phyloP scores from a whole-genome alignment of 2,888 invertebrate species.

The Lissocephala sabroskyi region DNA sequence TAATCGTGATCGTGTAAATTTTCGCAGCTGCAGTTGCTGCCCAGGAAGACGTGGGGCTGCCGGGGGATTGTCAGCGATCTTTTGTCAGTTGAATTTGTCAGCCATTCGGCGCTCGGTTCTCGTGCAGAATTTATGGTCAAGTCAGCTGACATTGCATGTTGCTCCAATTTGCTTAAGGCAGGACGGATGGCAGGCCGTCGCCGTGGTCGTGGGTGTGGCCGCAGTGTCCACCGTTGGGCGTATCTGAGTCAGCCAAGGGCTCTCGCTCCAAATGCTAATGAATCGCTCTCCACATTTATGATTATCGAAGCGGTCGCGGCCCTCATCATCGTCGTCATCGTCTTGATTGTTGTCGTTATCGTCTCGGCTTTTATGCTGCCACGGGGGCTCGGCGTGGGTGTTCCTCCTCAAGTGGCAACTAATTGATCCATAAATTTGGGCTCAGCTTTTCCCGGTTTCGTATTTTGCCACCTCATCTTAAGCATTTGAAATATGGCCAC shows the following conservation, averaged over 20 bases:
- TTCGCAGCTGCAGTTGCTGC: constrained; percentile 26
- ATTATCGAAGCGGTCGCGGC: constrained; percentile 24
- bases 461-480: constrained; percentile 35
- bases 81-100: too few species aligned
- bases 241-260: constrained; percentile 14
- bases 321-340: constrained; percentile 36
- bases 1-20: constrained; percentile 58
- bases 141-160: constrained; percentile 33
- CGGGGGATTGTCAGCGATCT: too few species aligned
- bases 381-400: constrained; percentile 57
- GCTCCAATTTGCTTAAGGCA: constrained; percentile 29
- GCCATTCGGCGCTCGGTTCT: too few species aligned
- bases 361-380: too few species aligned
- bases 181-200: constrained; percentile 29
- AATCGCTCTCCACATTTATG: constrained; percentile 56
- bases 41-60: too few species aligned
- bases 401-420: constrained; percentile 53
- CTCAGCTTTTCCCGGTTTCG: too few species aligned
- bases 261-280: constrained; percentile 37
- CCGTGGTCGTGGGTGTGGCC: constrained; percentile 8
- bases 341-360: too few species aligned
- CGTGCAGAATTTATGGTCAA: constrained; percentile 48
- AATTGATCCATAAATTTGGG: constrained; percentile 51
- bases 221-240: background rate
- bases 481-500: constrained; percentile 24